Percentiles rank a stretch among this genome's conserved stretches.
These are phyloP conservation scores for Eupelmus urozonus DNA, from an alignment of 2,888 invertebrate species.

Conservation along the genomic window DNA sequence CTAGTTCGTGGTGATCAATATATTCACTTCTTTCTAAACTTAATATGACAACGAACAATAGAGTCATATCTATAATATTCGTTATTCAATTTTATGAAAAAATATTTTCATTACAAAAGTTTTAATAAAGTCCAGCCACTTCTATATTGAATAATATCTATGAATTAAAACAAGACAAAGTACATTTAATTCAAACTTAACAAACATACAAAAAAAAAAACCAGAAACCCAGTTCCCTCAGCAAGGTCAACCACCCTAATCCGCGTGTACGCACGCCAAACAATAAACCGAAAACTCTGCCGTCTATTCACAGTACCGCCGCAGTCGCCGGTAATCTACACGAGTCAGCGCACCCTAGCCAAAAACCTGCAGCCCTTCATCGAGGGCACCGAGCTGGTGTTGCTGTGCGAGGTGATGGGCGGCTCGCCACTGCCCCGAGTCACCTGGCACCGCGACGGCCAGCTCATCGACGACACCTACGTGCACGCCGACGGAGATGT, in stretches of 20 bases:
- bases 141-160: too few relatives aligned
- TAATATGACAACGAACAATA: too few relatives aligned
- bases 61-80: too few relatives aligned
- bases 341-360: slow-evolving; percentile 64
- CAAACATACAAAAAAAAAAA: too few relatives aligned
- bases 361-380: slow-evolving; percentile 68
- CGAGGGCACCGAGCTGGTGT: slow-evolving; percentile 69
- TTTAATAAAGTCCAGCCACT: too few relatives aligned
- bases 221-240: neutral
- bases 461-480: slow-evolving; percentile 85
- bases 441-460: slow-evolving; percentile 87
- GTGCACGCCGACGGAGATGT: slow-evolving; percentile 86
- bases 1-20: too few relatives aligned
- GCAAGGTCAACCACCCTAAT: neutral
- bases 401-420: slow-evolving; percentile 71
- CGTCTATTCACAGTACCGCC: slow-evolving; percentile 67
- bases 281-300: too few relatives aligned
- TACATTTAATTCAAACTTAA: too few relatives aligned
- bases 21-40: too few relatives aligned
- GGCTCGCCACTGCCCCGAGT: slow-evolving; percentile 87
- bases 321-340: slow-evolving; percentile 69
- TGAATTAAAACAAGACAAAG: too few relatives aligned
- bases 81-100: too few relatives aligned
- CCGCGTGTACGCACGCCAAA: neutral
- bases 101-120: too few relatives aligned